Conservation (phyloP, 2,888 invertebrate genomes). For the Eilema sororculum region DNA sequence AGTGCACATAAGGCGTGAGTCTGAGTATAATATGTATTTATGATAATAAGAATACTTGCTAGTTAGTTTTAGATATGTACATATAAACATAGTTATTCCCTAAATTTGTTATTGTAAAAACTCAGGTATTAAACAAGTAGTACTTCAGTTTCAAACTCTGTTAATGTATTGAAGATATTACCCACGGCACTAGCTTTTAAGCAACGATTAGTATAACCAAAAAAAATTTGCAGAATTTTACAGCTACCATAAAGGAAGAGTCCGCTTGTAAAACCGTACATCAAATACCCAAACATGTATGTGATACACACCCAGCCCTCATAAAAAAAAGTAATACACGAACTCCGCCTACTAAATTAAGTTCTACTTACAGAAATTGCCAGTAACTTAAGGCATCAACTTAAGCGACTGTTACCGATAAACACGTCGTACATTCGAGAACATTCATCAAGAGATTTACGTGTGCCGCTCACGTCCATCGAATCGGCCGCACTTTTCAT, state of each 20-base stretch:
- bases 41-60: not conserved
- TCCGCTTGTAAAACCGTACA: conserved; percentile 13
- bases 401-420: conserved; percentile 44
- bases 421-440: conserved; percentile 48
- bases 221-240: not conserved
- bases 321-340: conserved; percentile 24
- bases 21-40: not conserved
- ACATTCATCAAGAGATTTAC: conserved; percentile 55
- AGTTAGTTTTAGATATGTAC: too few relatives aligned
- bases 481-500: conserved; percentile 43
- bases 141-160: not conserved
- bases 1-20: not conserved
- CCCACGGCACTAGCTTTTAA: not conserved
- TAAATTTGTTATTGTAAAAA: too few relatives aligned
- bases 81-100: too few relatives aligned
- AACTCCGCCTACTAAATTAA: conserved; percentile 27
- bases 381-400: conserved; percentile 30
- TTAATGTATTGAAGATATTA: not conserved
- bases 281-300: conserved; percentile 13
- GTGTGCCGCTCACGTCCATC: conserved; percentile 49
- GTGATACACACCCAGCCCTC: conserved; percentile 19
- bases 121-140: too few relatives aligned
- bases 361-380: conserved; percentile 26
- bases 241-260: not conserved
- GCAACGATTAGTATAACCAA: not conserved